Conservation (phyloP, 2,888 invertebrate species). For the Cepaea hortensis region DNA sequence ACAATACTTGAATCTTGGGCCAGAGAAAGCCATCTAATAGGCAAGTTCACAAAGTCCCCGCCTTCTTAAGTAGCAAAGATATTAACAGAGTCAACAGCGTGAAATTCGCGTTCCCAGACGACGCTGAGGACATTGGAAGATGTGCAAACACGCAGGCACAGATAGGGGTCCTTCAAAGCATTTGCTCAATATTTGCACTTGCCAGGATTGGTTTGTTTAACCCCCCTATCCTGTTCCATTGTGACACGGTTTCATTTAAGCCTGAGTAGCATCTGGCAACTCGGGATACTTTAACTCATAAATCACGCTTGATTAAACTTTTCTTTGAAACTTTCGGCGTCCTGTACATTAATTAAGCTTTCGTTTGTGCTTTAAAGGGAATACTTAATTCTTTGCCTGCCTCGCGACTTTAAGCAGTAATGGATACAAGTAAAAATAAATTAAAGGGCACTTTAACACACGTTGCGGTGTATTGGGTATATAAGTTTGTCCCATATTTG, state of each 20-base stretch:
- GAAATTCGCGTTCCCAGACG: neutral
- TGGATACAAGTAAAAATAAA: too few species aligned
- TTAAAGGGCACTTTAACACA: too few species aligned
- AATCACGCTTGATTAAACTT: neutral
- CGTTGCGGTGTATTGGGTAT: too few species aligned
- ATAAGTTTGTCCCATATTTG: too few species aligned
- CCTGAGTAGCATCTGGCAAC: constrained; percentile 30
- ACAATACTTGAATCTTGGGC: constrained; percentile 13
- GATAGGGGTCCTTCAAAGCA: constrained; percentile 34
- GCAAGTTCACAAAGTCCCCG: constrained; percentile 3
- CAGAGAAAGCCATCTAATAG: constrained; percentile 32
- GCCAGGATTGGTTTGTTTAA: constrained; percentile 25
- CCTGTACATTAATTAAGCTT: neutral
- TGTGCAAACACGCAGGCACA: constrained; percentile 28
- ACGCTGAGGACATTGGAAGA: constrained; percentile 13
- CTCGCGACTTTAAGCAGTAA: too few species aligned
- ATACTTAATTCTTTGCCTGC: neutral
- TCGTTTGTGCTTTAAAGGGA: neutral
- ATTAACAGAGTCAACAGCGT: constrained; percentile 31
- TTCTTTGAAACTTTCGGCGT: neutral
- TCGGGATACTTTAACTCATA: neutral
- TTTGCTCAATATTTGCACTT: constrained; percentile 34
- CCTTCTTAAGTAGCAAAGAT: constrained; percentile 18
- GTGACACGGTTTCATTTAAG: constrained; percentile 26
- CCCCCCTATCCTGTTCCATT: constrained; percentile 20